phyloP scores from a whole-genome alignment of 1,140 invertebrate genomes.

The Mycetomoellerius zeteki region DNA sequence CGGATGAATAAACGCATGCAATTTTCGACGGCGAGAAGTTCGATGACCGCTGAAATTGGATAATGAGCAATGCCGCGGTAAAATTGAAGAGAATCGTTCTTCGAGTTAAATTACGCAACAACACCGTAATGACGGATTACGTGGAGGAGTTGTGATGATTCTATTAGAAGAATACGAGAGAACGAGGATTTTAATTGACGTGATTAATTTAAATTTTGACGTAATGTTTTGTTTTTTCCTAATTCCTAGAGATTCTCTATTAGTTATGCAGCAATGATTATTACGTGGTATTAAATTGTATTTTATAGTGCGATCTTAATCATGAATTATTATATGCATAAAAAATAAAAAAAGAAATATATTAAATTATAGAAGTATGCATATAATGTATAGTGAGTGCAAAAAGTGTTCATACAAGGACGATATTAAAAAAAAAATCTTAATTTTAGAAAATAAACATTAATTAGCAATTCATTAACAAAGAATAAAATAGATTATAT shows the following conservation, averaged over 20 bases:
- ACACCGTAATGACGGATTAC: conserved; percentile 36
- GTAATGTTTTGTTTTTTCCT: neutral
- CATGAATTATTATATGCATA: neutral
- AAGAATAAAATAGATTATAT: too few relatives aligned
- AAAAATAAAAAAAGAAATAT: neutral
- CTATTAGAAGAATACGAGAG: neutral
- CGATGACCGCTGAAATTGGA: conserved; percentile 71
- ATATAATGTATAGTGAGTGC: neutral
- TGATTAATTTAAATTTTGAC: conserved; percentile 1
- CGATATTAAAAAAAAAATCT: too few relatives aligned
- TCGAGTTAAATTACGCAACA: conserved; percentile 66
- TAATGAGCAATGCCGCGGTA: conserved; percentile 62
- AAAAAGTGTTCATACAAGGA: too few relatives aligned
- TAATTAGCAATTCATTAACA: too few relatives aligned
- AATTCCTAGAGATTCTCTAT: neutral
- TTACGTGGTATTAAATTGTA: neutral
- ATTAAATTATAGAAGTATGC: neutral
- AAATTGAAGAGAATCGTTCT: conserved; percentile 72
- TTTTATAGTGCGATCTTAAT: neutral
- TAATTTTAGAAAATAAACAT: too few relatives aligned
- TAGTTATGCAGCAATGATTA: neutral
- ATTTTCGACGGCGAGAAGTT: conserved; percentile 63
- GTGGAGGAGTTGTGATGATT: conserved; percentile 22
- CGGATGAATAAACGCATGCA: conserved; percentile 22
- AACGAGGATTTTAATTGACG: conserved; percentile 5